phyloP scores from a whole-genome alignment of 2,888 invertebrate species.

The Callyntrura guangdongensis region DNA sequence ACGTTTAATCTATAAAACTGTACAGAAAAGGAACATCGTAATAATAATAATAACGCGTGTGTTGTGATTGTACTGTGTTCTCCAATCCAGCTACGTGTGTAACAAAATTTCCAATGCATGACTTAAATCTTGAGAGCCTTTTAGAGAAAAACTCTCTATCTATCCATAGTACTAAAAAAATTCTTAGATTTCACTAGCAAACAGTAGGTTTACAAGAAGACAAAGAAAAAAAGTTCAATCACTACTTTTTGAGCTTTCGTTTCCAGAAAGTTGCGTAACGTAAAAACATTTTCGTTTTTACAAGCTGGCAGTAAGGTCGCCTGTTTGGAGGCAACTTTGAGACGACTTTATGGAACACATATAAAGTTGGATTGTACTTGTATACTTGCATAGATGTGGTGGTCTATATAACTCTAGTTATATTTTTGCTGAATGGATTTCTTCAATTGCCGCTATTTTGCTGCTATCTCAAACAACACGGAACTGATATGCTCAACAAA shows the following conservation, averaged over 20 bases:
- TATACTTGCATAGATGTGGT: background rate
- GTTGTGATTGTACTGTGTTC: background rate
- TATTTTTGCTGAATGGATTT: constrained; percentile 20
- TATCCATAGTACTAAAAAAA: background rate
- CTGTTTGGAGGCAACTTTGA: background rate
- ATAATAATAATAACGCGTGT: constrained; percentile 8
- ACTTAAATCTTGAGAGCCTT: constrained; percentile 66
- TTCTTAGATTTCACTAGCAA: background rate
- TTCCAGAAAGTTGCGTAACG: constrained; percentile 55
- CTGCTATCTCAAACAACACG: constrained; percentile 20
- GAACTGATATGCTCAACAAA: constrained; percentile 28
- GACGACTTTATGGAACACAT: constrained; percentile 5
- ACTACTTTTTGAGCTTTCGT: constrained; percentile 52
- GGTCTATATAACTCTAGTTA: too few relatives aligned
- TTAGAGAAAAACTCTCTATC: constrained; percentile 24
- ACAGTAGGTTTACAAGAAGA: background rate
- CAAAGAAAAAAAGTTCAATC: constrained; percentile 11
- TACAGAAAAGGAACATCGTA: constrained; percentile 5
- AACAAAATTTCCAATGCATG: constrained; percentile 70
- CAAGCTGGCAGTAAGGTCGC: background rate
- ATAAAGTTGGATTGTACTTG: constrained; percentile 24
- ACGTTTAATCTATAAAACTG: constrained; percentile 16
- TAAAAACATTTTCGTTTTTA: constrained; percentile 45
- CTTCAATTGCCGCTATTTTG: constrained; percentile 21
- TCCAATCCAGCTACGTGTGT: constrained; percentile 7